These are phyloP conservation scores for Colletes latitarsis DNA, from an alignment of 1,140 invertebrate species.

Conservation along the genomic window DNA sequence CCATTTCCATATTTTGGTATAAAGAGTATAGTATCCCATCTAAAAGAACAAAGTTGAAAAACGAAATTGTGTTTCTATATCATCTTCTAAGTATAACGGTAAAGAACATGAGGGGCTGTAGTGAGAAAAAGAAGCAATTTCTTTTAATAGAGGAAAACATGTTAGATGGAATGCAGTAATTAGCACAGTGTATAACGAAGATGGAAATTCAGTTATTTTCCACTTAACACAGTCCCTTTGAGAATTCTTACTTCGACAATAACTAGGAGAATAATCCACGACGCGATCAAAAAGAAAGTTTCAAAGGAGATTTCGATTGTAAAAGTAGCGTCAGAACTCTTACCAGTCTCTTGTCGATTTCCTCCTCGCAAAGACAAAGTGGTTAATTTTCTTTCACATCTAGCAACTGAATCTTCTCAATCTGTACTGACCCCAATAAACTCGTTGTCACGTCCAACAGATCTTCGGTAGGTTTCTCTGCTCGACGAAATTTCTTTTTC, in stretches of 20 bases:
- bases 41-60: too few species aligned
- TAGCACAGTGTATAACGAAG: background rate
- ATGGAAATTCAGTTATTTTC: constrained; percentile 6
- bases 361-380: constrained; percentile 53
- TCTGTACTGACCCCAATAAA: constrained; percentile 62
- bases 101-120: background rate
- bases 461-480: constrained; percentile 28
- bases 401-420: constrained; percentile 51
- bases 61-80: too few species aligned
- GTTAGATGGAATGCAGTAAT: background rate
- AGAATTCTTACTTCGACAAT: background rate
- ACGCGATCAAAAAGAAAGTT: constrained; percentile 25
- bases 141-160: background rate
- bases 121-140: background rate
- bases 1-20: too few species aligned
- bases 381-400: constrained; percentile 60
- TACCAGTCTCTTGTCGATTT: constrained; percentile 33
- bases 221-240: constrained; percentile 11
- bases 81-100: too few species aligned
- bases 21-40: too few species aligned
- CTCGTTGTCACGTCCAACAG: constrained; percentile 59
- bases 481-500: background rate
- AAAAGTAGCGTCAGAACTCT: constrained; percentile 26
- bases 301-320: constrained; percentile 30
- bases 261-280: background rate